A percentile compares a stretch with the other conserved stretches of the same genome.
These are phyloP conservation scores for Drosophila gaucha DNA, from an alignment of 2,888 invertebrate genomes.

Conservation along the genomic window DNA sequence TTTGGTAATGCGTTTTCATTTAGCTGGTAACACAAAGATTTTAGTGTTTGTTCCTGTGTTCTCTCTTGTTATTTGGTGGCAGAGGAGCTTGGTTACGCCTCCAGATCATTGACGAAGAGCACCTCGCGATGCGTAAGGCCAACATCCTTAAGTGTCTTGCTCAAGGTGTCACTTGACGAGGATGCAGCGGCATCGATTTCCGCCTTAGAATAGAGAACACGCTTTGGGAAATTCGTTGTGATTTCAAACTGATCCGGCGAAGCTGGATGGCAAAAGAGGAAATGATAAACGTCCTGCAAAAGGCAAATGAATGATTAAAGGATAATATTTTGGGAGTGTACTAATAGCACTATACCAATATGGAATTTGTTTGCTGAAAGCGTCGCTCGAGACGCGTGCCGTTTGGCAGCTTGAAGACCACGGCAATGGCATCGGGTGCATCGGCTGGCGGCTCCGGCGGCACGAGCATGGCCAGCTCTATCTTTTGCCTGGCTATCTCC, in stretches of 20 bases:
- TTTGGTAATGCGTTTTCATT: constrained; percentile 61
- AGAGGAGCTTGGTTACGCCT: constrained; percentile 86
- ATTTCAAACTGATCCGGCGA: constrained; percentile 97
- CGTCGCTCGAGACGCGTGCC: constrained; percentile 95
- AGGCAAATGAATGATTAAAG: constrained; percentile 72
- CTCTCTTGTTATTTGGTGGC: constrained; percentile 35
- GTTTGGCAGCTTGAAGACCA: constrained; percentile 96
- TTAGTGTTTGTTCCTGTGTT: constrained; percentile 12
- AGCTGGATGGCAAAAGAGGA: constrained; percentile 97
- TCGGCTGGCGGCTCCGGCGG: constrained; percentile 91
- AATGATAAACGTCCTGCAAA: constrained; percentile 95
- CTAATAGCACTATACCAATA: constrained; percentile 87
- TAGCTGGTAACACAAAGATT: constrained; percentile 58
- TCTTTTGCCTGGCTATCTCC: constrained; percentile 89
- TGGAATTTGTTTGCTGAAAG: constrained; percentile 92
- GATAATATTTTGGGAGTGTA: not conserved
- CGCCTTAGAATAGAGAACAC: constrained; percentile 87
- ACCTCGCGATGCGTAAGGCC: constrained; percentile 96
- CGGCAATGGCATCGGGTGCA: constrained; percentile 89
- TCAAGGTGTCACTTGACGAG: constrained; percentile 43
- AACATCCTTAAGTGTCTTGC: constrained; percentile 86
- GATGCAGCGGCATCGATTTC: constrained; percentile 49
- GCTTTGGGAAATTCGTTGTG: constrained; percentile 97
- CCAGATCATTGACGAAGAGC: constrained; percentile 96
- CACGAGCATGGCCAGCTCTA: constrained; percentile 88